Percentiles rank a stretch among this genome's conserved stretches.
Conservation (phyloP, 2,113 vertebrate species). For the Zootoca vivipara region DNA sequence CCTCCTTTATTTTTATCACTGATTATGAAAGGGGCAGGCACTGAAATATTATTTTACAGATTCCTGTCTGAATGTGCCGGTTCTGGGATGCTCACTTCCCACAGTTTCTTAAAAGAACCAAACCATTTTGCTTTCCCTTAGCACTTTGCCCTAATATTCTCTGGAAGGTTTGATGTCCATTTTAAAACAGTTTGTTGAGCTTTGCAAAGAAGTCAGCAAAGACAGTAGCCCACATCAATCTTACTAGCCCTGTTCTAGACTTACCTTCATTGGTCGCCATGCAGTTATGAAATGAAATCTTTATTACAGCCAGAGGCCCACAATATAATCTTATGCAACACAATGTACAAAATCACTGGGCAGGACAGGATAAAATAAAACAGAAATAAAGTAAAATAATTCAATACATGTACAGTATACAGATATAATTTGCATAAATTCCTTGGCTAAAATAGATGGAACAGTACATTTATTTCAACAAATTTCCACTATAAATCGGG, state of each 20-base stretch:
- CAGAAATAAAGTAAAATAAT: no score
- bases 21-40: constrained; percentile 1
- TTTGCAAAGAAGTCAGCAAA: not conserved
- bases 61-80: not conserved
- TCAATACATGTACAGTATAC: no score
- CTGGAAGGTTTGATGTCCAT: not conserved
- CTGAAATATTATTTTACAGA: not conserved
- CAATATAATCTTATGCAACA: no score
- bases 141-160: not conserved
- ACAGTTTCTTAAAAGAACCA: not conserved
- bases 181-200: not conserved
- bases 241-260: not conserved
- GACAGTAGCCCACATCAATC: no score
- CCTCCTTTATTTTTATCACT: constrained; percentile 11
- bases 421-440: no score
- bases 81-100: not conserved
- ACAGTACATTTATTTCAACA: no score
- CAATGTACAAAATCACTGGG: no score
- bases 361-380: no score
- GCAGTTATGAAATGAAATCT: no score
- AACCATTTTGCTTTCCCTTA: not conserved
- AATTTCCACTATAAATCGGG: no score
- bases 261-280: not conserved
- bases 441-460: no score
- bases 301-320: no score